Base-by-base conservation (phyloP, 2,888 invertebrate genomes). In the Bimastos eiseni region DNA sequence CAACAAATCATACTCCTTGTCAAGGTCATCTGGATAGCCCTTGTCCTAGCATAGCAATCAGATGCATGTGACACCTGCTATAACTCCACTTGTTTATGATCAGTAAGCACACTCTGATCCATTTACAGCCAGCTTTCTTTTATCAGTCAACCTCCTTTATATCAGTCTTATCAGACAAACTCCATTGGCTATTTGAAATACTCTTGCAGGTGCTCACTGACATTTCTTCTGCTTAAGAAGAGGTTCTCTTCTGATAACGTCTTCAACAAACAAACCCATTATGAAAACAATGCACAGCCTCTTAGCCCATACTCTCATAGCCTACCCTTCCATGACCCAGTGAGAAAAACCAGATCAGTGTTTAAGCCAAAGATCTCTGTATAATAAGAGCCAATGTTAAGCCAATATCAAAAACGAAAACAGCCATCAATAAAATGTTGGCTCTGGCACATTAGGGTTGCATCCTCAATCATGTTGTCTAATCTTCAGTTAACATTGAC, bases 81-180 rank as follows among this genome's bases (percentile, higher is more conserved):
- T n/a, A 70, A 70, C 70, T 30, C 17, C 70, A n/a, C 70, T 70
- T 70, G 70, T 70, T n/a, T 70, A 11, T 70, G 70, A 70, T n/a
- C 30, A 70, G 11, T 70, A 70, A 70, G 70, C 70, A 2, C 13
- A 70, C n/a, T n/a, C 17, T 70, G 70, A 70, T 70, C 70, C 30
- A n/a, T 30, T n/a, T 4, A 8, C n/a, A 70, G n/a, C n/a, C n/a
- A 70, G 70, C 70, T 70, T 70, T 70, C 70, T 49, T 49, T 70
- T 70, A 70, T 70, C 70, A 70, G 70, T n/a, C n/a, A 70, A n/a
- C 30, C 70, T 70, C 13, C n/a, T 24, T 49, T 49, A 49, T 49
- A n/a, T 70, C 70, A 70, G 70, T 70, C 70, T 70, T 70, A 70
- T 70, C 70, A 70, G 70, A 70, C n/a, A 70, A 70, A 70, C 70